Conservation (phyloP, 1,140 invertebrate species). For the Elysia chlorotica region DNA sequence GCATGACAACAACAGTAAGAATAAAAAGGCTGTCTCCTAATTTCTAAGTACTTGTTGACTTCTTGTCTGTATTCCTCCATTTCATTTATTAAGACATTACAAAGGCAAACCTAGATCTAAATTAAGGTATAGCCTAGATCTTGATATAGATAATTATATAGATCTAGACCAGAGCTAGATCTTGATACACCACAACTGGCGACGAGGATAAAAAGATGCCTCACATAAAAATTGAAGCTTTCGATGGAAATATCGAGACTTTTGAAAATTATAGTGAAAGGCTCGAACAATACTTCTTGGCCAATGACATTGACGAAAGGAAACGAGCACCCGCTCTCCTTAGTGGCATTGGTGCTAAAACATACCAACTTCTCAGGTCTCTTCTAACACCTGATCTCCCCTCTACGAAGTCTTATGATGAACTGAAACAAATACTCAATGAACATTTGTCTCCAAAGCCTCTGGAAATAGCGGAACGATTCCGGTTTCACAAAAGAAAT, state of each 20-base stretch:
- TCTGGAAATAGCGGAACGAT: slow-evolving; percentile 30
- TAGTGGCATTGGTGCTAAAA: slow-evolving; percentile 15
- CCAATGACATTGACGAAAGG: slow-evolving; percentile 7
- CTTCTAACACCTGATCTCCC: slow-evolving; percentile 4
- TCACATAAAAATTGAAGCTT: neutral
- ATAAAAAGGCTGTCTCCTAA: too few species aligned
- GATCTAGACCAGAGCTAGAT: too few species aligned
- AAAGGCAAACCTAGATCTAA: too few species aligned
- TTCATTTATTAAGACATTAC: too few species aligned
- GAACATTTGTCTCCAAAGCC: slow-evolving; percentile 21
- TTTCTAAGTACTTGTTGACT: too few species aligned
- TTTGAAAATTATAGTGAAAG: slow-evolving; percentile 26
- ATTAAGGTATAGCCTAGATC: too few species aligned
- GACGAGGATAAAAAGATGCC: neutral
- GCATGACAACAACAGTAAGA: too few species aligned
- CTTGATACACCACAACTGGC: slow-evolving; percentile 8
- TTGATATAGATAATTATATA: too few species aligned
- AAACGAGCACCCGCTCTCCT: slow-evolving; percentile 7
- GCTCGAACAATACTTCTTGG: slow-evolving; percentile 28
- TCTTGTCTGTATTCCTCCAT: too few species aligned
- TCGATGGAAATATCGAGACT: slow-evolving; percentile 9
- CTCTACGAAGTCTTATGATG: slow-evolving; percentile 2
- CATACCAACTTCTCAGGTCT: slow-evolving; percentile 10
- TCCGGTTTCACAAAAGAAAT: slow-evolving; percentile 29
- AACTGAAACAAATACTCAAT: slow-evolving; percentile 5